A percentile compares a stretch with the other conserved stretches of the same genome.
Conservation (phyloP, 2,797 vertebrate species). For the Cygnus olor region DNA sequence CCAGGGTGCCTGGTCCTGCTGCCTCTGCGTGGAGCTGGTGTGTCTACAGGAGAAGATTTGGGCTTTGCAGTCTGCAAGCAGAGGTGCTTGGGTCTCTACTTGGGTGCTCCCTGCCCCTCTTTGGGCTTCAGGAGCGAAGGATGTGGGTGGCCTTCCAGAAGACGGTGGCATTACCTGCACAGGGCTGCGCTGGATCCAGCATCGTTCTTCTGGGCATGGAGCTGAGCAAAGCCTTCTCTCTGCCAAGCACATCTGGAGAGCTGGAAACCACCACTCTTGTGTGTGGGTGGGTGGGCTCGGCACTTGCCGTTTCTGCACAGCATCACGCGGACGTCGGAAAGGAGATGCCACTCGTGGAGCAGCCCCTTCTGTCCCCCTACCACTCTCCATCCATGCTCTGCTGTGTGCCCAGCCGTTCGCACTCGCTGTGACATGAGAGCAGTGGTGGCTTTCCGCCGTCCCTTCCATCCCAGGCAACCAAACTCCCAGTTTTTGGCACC, state of each 20-base stretch:
- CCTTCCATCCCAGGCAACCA: no score
- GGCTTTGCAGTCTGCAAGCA: background rate
- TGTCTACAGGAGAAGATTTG: background rate
- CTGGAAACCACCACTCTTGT: fast-evolving
- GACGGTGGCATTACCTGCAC: background rate
- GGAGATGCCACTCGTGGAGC: fast-evolving
- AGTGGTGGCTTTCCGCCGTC: fast-evolving
- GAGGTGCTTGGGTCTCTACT: background rate
- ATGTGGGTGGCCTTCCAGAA: background rate
- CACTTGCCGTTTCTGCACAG: background rate
- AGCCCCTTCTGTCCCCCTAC: background rate
- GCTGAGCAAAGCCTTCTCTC: background rate
- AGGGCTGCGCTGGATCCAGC: background rate
- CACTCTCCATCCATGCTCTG: no score
- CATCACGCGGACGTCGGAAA: background rate
- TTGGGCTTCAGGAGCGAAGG: background rate
- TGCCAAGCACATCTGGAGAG: background rate
- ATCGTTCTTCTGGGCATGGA: background rate
- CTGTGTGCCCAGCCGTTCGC: no score
- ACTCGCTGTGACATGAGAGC: background rate
- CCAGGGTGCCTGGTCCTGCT: background rate
- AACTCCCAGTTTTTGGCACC: fast-evolving
- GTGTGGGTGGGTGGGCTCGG: background rate
- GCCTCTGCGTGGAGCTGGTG: background rate
- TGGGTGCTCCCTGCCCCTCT: background rate